phyloP scores from a whole-genome alignment of 2,113 vertebrate genomes.

The Solenodon paradoxus region DNA sequence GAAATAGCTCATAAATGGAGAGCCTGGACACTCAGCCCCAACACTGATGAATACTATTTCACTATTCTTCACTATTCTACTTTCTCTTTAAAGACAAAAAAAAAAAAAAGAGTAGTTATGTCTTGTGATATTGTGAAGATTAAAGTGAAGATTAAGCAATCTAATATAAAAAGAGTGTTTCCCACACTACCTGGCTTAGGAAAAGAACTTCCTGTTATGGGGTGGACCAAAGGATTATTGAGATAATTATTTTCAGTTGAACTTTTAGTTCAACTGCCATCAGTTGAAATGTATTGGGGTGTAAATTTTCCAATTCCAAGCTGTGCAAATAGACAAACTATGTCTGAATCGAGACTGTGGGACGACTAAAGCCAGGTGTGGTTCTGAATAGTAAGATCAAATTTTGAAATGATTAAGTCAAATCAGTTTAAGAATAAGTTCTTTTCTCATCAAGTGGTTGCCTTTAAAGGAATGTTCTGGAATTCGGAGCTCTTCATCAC shows the following conservation, averaged over 20 bases:
- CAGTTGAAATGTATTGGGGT: background rate
- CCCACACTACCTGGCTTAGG: background rate
- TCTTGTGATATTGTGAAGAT: background rate
- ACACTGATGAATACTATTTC: background rate
- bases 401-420: background rate
- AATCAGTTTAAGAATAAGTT: background rate
- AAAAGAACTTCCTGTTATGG: background rate
- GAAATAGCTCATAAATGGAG: background rate
- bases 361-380: background rate
- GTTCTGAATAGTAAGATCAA: background rate
- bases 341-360: background rate
- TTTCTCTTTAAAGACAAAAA: background rate
- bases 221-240: background rate
- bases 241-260: background rate
- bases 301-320: background rate
- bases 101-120: background rate
- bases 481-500: background rate
- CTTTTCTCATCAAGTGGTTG: background rate
- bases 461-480: background rate
- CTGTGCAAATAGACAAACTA: background rate
- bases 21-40: background rate
- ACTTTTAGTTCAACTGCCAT: too few relatives aligned
- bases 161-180: background rate
- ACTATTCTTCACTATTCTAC: background rate
- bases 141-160: background rate